These are phyloP conservation scores for Aleiodes testaceus DNA, from an alignment of 2,888 invertebrate species.

Conservation along the genomic window DNA sequence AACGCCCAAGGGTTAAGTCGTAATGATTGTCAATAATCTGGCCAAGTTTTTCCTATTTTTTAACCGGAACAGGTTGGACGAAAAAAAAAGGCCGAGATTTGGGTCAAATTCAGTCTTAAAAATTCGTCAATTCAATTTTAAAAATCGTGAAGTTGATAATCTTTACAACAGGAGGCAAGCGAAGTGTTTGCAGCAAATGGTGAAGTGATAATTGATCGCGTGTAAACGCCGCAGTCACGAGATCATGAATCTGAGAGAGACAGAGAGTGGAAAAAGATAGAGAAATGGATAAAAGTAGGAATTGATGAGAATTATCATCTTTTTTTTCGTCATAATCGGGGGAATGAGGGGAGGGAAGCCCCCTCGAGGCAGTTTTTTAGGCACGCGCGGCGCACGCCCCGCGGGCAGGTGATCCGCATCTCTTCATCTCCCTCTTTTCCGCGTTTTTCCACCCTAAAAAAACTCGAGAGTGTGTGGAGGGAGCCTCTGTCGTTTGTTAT, in stretches of 20 bases:
- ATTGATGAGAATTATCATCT: slow-evolving; percentile 34
- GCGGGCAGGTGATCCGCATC: slow-evolving; percentile 52
- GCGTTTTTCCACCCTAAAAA: slow-evolving; percentile 30
- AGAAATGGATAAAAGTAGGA: slow-evolving; percentile 27
- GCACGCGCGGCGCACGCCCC: slow-evolving; percentile 53
- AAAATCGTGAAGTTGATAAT: slow-evolving; percentile 6
- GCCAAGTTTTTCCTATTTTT: slow-evolving; percentile 41
- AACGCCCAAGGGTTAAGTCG: slow-evolving; percentile 58
- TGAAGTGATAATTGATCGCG: slow-evolving; percentile 30
- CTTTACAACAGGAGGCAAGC: slow-evolving; percentile 29
- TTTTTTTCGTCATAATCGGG: slow-evolving; percentile 37
- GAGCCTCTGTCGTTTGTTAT: slow-evolving; percentile 22
- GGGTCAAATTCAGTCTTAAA: too few relatives aligned
- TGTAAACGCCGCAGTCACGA: slow-evolving; percentile 13
- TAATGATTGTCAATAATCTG: slow-evolving; percentile 63
- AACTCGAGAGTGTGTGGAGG: slow-evolving; percentile 8
- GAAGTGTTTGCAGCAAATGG: neutral
- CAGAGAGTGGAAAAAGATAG: neutral
- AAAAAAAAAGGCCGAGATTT: neutral
- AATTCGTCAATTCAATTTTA: too few relatives aligned
- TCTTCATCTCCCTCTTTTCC: neutral
- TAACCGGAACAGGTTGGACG: neutral
- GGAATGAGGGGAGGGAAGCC: slow-evolving; percentile 40
- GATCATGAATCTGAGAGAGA: slow-evolving; percentile 10
- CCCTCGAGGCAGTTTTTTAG: slow-evolving; percentile 48